Evolutionary conservation across 2,888 invertebrate species (phyloP).

Genomic region (Orthonevra nobilis): DNA sequence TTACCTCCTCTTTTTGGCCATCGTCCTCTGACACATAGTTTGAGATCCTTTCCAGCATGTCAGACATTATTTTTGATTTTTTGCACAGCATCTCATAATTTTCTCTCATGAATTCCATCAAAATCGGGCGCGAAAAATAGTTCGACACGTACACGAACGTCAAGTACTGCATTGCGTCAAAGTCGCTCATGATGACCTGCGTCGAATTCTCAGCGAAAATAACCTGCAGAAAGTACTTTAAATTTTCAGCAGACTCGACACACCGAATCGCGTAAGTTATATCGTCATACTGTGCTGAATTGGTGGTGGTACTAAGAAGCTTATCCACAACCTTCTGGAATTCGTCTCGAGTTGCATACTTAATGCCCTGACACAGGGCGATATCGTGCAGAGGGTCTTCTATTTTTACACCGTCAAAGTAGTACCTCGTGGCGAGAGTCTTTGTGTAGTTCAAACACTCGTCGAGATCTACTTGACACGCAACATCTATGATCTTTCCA

Average conservation of each 20-base stretch:
- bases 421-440: constrained; percentile 72
- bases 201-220: constrained; percentile 75
- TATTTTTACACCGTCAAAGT: constrained; percentile 72
- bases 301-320: constrained; percentile 69
- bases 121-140: constrained; percentile 72
- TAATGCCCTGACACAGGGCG: constrained; percentile 75
- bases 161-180: constrained; percentile 75
- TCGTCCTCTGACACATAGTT: constrained; percentile 46
- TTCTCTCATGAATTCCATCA: constrained; percentile 75
- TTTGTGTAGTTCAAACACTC: constrained; percentile 76
- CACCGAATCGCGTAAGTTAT: constrained; percentile 76
- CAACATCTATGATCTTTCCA: constrained; percentile 73
- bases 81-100: constrained; percentile 74
- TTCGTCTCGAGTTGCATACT: constrained; percentile 73
- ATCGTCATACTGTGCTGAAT: constrained; percentile 73
- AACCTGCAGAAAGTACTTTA: constrained; percentile 74
- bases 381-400: constrained; percentile 71
- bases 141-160: constrained; percentile 75
- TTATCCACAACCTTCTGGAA: constrained; percentile 73
- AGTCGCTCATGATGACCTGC: constrained; percentile 71
- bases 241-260: constrained; percentile 73
- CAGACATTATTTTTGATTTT: not conserved
- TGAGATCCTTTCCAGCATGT: constrained; percentile 21
- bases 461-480: constrained; percentile 74
- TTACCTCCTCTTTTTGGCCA: constrained; percentile 47